Evolutionary conservation across 2,113 vertebrate species (phyloP), one percentile per base, ranked within the genome.

Genomic region (Cynopterus brachyotis): DNA sequence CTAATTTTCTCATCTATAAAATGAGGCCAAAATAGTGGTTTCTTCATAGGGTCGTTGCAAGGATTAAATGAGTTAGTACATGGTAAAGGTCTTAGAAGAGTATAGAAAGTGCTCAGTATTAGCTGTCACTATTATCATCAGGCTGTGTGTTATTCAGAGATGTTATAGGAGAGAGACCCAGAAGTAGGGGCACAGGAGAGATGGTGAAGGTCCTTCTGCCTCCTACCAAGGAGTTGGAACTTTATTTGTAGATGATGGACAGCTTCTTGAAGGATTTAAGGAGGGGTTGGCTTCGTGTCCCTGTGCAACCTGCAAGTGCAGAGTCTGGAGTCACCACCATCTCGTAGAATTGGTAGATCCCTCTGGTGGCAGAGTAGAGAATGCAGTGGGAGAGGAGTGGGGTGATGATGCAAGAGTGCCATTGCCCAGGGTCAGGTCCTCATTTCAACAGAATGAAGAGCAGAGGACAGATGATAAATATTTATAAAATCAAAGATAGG

Each of bases 361-460:
- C 72, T 79, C 95, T 93, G 37, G 95, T 66, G 95, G 92, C 32
- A 6, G 28, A 28, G 16, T 73, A 13, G 55, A 82, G 89, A 95
- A 62, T 72, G 69, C 83, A 83, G 0, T 6, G 50, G 64, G 47
- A 87, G 9, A 89, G 40, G 66, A 53, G 67, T 15, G 22, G 45
- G 4, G 16, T 42, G 19, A 37, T 9, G 78, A 37, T 9, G 78
- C 2, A 9, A 1, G 26, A 67, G 32, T 3, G 32, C 30, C 5
- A 0, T 6, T 22, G 87, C 69, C 37, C 62, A 57, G 5, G 70
- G n/a, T 80, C 66, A 84, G 72, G 22, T 80, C 30, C 32, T 91
- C 28, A 24, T 55, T 89, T 80, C 37, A 60, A 96, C 35, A 24
- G 13, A 57, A 35, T 37, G 24, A 47, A 42, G 26, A 26, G 37